Evolutionary conservation across 2,113 vertebrate species (phyloP).

Genomic region (Rhagologus leucostigma): DNA sequence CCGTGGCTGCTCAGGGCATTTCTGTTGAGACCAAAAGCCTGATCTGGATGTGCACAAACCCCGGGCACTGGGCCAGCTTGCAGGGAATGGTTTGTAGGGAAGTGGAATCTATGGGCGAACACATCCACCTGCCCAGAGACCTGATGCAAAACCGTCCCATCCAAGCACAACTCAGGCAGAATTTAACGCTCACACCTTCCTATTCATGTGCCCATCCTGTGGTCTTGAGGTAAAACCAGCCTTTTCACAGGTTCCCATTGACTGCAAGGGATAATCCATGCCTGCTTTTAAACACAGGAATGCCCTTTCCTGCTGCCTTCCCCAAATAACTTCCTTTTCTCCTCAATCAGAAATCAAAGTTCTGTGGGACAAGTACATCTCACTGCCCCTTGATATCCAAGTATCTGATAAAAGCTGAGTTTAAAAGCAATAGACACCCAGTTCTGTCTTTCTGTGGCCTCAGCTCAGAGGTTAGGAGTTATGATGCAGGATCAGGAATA

Average conservation of each 20-base stretch:
- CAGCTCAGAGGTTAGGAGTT: background rate
- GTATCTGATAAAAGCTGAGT: background rate
- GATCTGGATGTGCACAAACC: background rate
- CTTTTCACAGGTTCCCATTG: background rate
- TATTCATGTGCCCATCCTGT: background rate
- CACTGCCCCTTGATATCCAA: background rate
- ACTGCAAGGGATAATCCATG: background rate
- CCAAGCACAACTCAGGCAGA: background rate
- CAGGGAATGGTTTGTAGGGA: background rate
- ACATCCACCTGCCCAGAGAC: background rate
- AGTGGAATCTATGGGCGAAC: background rate
- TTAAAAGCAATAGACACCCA: background rate
- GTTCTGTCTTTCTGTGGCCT: background rate
- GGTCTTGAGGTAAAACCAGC: background rate
- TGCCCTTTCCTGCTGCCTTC: background rate
- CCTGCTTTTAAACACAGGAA: background rate
- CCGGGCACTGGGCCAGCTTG: background rate
- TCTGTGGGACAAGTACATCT: background rate
- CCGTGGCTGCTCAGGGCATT: background rate
- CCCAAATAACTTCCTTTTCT: background rate
- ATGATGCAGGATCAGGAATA: background rate
- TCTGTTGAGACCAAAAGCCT: accelerated
- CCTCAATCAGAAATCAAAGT: background rate
- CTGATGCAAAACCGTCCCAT: background rate
- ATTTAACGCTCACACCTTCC: background rate